Percentiles rank a stretch among this genome's conserved stretches.
phyloP scores from a whole-genome alignment of 2,797 vertebrate genomes.

The Orientallactaga sibirica region DNA sequence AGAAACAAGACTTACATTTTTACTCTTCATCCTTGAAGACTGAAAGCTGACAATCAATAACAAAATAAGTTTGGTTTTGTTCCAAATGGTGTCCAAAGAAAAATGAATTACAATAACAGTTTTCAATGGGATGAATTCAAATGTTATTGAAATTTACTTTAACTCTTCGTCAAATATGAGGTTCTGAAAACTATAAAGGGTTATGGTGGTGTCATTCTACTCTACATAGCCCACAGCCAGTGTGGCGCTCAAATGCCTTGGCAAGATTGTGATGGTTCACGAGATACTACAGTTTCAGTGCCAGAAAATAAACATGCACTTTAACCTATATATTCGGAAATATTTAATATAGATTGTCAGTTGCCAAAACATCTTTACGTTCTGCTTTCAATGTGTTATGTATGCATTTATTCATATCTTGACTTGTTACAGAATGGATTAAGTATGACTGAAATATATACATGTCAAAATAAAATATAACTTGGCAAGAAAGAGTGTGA shows the following conservation, averaged over 20 bases:
- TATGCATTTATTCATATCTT: constrained; percentile 76
- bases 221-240: background rate
- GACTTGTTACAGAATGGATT: constrained; percentile 63
- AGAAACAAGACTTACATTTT: constrained; percentile 32
- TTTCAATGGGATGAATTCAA: constrained; percentile 56
- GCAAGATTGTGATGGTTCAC: constrained; percentile 52
- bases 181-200: constrained; percentile 20
- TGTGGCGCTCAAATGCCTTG: background rate
- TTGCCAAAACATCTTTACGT: constrained; percentile 57
- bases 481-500: constrained; percentile 29
- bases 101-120: constrained; percentile 28
- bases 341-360: constrained; percentile 41
- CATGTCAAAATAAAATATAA: constrained; percentile 60
- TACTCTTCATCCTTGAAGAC: background rate
- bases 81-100: background rate
- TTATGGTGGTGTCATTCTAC: constrained; percentile 4
- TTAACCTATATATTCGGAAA: constrained; percentile 55
- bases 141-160: constrained; percentile 65
- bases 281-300: background rate
- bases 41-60: background rate
- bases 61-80: background rate
- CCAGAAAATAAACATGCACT: constrained; percentile 55
- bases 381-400: constrained; percentile 20
- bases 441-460: constrained; percentile 65
- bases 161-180: constrained; percentile 41